Evolutionary conservation across 2,797 vertebrate species (phyloP).

Genomic region (Hipposideros larvatus): DNA sequence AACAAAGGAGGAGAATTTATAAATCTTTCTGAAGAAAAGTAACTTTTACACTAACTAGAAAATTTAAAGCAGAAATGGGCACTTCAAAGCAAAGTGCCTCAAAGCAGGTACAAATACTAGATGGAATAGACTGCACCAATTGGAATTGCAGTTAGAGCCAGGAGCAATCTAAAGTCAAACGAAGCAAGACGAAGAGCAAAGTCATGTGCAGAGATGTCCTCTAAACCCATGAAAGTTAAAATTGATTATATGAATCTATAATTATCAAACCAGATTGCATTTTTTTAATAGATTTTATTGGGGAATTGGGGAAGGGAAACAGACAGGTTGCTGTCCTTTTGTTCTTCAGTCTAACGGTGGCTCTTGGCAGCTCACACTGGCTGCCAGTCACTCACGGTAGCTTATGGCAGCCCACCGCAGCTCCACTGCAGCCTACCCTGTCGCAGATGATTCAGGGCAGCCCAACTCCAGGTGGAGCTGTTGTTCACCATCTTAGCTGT

Average conservation of each 20-base stretch:
- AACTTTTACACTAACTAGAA: background rate
- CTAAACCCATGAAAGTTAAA: background rate
- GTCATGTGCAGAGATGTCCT: background rate
- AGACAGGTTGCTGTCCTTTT: too few relatives aligned
- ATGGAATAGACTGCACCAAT: background rate
- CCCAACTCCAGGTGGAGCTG: too few relatives aligned
- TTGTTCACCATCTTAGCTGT: too few relatives aligned
- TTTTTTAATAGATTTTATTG: too few relatives aligned
- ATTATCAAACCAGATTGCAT: conserved; percentile 33
- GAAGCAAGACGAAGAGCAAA: background rate
- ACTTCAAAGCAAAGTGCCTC: background rate
- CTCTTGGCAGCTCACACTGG: too few relatives aligned
- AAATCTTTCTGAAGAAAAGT: background rate
- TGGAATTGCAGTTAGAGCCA: background rate
- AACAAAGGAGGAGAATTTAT: background rate
- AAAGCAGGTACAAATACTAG: background rate
- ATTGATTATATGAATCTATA: background rate
- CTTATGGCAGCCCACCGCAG: too few relatives aligned
- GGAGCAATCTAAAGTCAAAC: background rate
- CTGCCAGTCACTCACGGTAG: too few relatives aligned
- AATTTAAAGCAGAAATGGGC: background rate
- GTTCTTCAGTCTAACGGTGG: too few relatives aligned
- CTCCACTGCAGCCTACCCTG: too few relatives aligned
- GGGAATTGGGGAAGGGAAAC: too few relatives aligned
- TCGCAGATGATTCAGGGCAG: too few relatives aligned